phyloP scores from a whole-genome alignment of 2,888 invertebrate species.

The Ypsolopha scabrella region DNA sequence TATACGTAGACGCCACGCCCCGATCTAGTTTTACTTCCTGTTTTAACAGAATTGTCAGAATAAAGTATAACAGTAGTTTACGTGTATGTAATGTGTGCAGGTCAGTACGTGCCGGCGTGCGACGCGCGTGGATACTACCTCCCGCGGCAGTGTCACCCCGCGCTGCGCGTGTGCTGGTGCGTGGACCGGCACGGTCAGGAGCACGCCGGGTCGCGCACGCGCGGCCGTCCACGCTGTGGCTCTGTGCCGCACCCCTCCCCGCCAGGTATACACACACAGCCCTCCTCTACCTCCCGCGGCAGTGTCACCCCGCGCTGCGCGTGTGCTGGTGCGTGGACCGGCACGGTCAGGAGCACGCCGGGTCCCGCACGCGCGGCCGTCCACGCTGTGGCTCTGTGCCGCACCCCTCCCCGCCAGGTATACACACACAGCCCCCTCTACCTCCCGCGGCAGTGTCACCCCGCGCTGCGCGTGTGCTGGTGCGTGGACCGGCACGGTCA shows the following conservation, averaged over 20 bases:
- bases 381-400: too few relatives aligned
- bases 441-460: too few relatives aligned
- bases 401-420: too few relatives aligned
- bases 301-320: slow-evolving; percentile 88
- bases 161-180: slow-evolving; percentile 93
- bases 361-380: too few relatives aligned
- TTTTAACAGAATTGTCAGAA: too few relatives aligned
- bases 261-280: slow-evolving; percentile 74
- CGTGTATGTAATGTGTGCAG: slow-evolving; percentile 32
- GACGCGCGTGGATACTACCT: slow-evolving; percentile 90
- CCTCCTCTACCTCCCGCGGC: slow-evolving; percentile 87
- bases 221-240: slow-evolving; percentile 54
- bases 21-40: too few relatives aligned
- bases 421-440: too few relatives aligned
- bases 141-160: slow-evolving; percentile 88
- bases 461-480: too few relatives aligned
- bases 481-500: too few relatives aligned
- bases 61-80: too few relatives aligned
- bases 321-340: slow-evolving; percentile 95
- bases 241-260: too few relatives aligned
- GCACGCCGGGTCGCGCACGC: slow-evolving; percentile 84
- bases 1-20: too few relatives aligned
- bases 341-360: slow-evolving; percentile 88
- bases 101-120: slow-evolving; percentile 83
- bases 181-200: slow-evolving; percentile 93